These are phyloP conservation scores for Cettia cetti DNA, from an alignment of 2,113 vertebrate genomes.

Conservation along the genomic window DNA sequence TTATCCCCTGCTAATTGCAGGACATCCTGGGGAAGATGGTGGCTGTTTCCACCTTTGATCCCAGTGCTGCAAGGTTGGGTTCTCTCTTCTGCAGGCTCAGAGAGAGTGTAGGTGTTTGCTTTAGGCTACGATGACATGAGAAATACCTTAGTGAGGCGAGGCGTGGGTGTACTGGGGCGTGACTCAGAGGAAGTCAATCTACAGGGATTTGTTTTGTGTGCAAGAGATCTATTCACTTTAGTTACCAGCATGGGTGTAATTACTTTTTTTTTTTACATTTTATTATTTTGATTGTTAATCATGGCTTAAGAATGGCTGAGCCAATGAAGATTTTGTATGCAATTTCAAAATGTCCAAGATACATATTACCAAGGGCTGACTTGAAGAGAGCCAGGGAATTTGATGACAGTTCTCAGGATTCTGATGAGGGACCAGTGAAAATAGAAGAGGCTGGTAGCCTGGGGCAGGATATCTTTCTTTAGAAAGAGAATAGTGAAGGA, in stretches of 20 bases:
- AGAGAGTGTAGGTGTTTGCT: slow-evolving; percentile 71
- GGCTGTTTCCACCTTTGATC: slow-evolving; percentile 12
- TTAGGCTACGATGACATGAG: slow-evolving; percentile 69
- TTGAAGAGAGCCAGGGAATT: not conserved
- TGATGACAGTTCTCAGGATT: not conserved
- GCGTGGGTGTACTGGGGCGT: slow-evolving; percentile 73
- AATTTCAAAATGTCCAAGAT: slow-evolving; percentile 39
- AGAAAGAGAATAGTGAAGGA: not conserved
- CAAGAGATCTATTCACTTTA: slow-evolving; percentile 68
- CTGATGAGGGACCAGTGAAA: not conserved
- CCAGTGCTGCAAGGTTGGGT: not conserved
- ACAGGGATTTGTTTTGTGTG: slow-evolving; percentile 69
- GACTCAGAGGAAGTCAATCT: slow-evolving; percentile 71
- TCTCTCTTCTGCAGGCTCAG: not conserved
- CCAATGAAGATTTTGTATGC: slow-evolving; percentile 43
- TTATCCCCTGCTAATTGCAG: slow-evolving; percentile 35
- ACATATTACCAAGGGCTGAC: not conserved
- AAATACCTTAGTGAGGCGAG: slow-evolving; percentile 78
- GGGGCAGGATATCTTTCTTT: not conserved
- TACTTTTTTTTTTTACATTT: slow-evolving; percentile 36
- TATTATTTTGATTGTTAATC: slow-evolving; percentile 74
- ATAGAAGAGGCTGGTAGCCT: not conserved
- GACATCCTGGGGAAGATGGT: slow-evolving; percentile 48
- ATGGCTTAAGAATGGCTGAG: slow-evolving; percentile 63
- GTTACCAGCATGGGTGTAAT: slow-evolving; percentile 71